Conservation (phyloP, 2,888 invertebrate species). For the Drosophila tripunctata region DNA sequence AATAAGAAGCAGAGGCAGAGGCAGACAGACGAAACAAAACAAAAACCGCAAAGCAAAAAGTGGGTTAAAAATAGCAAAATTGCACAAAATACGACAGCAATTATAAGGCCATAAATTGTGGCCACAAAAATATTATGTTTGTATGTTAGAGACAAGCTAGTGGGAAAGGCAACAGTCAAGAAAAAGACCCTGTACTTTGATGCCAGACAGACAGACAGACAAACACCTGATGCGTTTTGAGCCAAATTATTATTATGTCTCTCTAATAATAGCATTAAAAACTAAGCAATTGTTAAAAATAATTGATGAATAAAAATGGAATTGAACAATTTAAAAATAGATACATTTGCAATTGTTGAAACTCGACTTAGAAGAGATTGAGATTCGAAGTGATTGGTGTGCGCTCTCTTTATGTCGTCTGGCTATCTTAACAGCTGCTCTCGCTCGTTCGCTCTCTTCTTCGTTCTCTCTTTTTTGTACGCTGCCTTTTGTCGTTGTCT, state of each 20-base stretch:
- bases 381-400: no score
- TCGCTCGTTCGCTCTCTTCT: background rate
- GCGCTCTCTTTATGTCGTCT: background rate
- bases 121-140: slow-evolving; percentile 15
- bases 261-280: background rate
- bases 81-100: slow-evolving; percentile 42
- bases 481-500: slow-evolving; percentile 38
- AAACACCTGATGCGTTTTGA: slow-evolving; percentile 3
- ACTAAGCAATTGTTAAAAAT: background rate
- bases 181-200: no score
- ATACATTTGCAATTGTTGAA: background rate
- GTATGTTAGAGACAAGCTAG: no score
- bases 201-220: no score
- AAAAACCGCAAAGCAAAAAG: slow-evolving; percentile 29
- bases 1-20: slow-evolving; percentile 2
- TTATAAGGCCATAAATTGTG: slow-evolving; percentile 52
- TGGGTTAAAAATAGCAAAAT: slow-evolving; percentile 47
- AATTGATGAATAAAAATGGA: background rate
- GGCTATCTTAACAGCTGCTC: background rate
- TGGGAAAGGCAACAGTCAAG: no score
- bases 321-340: background rate
- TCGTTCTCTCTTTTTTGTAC: background rate
- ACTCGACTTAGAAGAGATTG: background rate
- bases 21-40: no score
- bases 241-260: background rate